A percentile compares a stretch with the other conserved stretches of the same genome.
phyloP scores from a whole-genome alignment of 2,113 vertebrate genomes.

The Pagrus major region DNA sequence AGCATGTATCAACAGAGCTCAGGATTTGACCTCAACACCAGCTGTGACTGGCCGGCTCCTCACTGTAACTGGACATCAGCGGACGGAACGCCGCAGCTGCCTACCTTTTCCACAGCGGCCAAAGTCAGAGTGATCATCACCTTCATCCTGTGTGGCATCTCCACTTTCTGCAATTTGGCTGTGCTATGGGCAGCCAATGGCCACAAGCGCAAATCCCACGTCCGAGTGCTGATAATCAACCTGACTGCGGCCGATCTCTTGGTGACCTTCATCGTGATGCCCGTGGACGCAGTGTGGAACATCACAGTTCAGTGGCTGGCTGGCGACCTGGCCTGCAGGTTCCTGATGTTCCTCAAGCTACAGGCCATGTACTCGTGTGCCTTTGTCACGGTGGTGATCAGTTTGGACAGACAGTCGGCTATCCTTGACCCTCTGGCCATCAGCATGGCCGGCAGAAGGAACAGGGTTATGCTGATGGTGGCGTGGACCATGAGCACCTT shows the following conservation, averaged over 20 bases:
- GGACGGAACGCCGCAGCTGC: conserved; percentile 55
- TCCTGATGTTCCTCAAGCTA: conserved; percentile 89
- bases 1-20: conserved; percentile 50
- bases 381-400: conserved; percentile 89
- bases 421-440: conserved; percentile 85
- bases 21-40: conserved; percentile 51
- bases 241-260: conserved; percentile 84
- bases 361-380: conserved; percentile 88
- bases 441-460: conserved; percentile 79
- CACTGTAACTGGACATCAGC: conserved; percentile 52
- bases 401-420: conserved; percentile 86
- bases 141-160: conserved; percentile 72
- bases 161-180: conserved; percentile 68
- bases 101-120: conserved; percentile 73
- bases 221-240: conserved; percentile 84
- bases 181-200: conserved; percentile 66
- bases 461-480: conserved; percentile 82
- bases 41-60: conserved; percentile 47
- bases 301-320: conserved; percentile 89
- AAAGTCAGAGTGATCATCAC: conserved; percentile 75
- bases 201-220: conserved; percentile 79
- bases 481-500: conserved; percentile 84
- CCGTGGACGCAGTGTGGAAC: conserved; percentile 86
- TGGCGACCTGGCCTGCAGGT: conserved; percentile 83
- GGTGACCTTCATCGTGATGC: conserved; percentile 88